A percentile compares a stretch with the other conserved stretches of the same genome.
Conservation (phyloP, 2,888 invertebrate genomes). For the Orthosia incerta region DNA sequence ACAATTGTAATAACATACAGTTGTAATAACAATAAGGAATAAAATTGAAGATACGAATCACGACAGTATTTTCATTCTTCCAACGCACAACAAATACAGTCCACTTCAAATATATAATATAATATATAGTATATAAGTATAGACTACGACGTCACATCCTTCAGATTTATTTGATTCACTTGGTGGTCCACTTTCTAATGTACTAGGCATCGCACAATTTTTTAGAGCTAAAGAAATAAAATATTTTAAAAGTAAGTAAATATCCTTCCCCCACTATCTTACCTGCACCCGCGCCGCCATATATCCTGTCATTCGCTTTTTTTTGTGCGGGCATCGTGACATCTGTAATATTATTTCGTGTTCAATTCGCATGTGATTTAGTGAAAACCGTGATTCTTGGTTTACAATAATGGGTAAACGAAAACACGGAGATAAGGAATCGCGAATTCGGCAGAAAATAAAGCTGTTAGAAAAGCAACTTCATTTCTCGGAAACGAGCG, state of each 20-base stretch:
- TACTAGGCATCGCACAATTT: no score
- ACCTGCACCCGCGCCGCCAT: conserved; percentile 8
- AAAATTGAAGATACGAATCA: no score
- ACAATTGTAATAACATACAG: no score
- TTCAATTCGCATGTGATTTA: neutral
- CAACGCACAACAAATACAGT: no score
- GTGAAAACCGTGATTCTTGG: neutral
- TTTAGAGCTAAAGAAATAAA: conserved; percentile 7
- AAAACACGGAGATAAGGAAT: no score
- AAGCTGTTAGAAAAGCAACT: conserved; percentile 2
- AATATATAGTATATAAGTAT: no score
- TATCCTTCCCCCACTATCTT: conserved; percentile 6
- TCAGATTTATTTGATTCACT: no score
- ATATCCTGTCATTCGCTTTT: conserved; percentile 9
- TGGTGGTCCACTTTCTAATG: no score
- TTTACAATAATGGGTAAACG: conserved; percentile 1
- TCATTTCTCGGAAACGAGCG: conserved; percentile 9
- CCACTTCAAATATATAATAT: no score
- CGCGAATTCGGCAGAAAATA: conserved; percentile 15
- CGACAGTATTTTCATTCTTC: no score
- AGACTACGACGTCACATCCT: no score
- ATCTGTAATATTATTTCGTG: neutral
- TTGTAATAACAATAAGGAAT: no score
- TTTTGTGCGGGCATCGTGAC: conserved; percentile 11
- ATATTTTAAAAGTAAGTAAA: neutral